Percentiles rank a stretch among this genome's conserved stretches.
These are phyloP conservation scores for Pteronura brasiliensis DNA, from an alignment of 2,113 vertebrate species.

Conservation along the genomic window DNA sequence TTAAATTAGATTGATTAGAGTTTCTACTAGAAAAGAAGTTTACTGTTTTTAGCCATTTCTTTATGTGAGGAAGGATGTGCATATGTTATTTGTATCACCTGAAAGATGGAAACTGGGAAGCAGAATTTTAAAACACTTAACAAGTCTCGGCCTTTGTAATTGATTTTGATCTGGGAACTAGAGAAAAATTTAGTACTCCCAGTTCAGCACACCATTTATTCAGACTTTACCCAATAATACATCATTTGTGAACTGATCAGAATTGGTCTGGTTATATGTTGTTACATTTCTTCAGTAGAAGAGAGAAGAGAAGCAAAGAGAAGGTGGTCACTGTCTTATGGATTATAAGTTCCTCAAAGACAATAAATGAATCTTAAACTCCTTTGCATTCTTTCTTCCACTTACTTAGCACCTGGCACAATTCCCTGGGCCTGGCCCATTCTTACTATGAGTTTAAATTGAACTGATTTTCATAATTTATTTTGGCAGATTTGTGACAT, in stretches of 20 bases:
- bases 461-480: background rate
- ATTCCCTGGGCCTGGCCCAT: background rate
- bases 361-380: background rate
- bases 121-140: background rate
- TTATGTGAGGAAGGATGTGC: background rate
- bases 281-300: background rate
- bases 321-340: background rate
- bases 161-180: background rate
- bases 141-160: background rate
- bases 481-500: background rate
- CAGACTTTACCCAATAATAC: background rate
- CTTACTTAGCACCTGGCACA: background rate
- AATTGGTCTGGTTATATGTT: background rate
- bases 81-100: background rate
- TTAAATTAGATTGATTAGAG: background rate
- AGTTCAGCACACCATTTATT: background rate
- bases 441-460: background rate
- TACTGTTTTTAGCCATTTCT: background rate
- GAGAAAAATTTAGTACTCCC: background rate
- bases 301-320: background rate
- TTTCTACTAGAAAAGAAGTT: constrained; percentile 41
- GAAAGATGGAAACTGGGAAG: background rate
- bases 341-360: background rate
- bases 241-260: background rate
- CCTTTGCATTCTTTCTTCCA: background rate